Percentiles rank a stretch among this genome's conserved stretches.
phyloP scores from a whole-genome alignment of 1,140 invertebrate genomes.

The Sipha flava region DNA sequence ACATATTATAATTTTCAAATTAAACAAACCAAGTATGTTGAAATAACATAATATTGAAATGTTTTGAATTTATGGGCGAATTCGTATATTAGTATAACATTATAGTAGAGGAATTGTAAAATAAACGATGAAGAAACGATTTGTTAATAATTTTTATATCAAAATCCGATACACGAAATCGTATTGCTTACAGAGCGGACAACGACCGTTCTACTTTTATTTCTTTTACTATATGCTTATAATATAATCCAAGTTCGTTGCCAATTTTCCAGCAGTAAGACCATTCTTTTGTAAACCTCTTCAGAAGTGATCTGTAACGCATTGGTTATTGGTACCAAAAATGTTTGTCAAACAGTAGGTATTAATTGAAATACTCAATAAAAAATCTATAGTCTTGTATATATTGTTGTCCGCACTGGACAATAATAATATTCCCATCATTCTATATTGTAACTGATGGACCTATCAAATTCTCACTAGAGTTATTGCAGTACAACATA shows the following conservation, averaged over 20 bases:
- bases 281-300: not conserved
- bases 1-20: no score
- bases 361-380: constrained; percentile 1
- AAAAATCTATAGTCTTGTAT: not conserved
- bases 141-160: no score
- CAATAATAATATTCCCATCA: not conserved
- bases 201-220: not conserved
- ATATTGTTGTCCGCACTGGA: not conserved
- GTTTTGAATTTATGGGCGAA: no score
- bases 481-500: not conserved
- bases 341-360: not conserved
- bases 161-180: no score
- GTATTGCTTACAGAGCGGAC: no score
- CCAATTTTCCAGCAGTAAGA: not conserved
- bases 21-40: no score
- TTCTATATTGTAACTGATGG: not conserved
- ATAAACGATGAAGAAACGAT: no score
- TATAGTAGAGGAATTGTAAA: no score
- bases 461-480: not conserved
- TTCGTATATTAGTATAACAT: no score
- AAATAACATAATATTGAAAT: no score
- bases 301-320: not conserved
- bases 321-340: not conserved
- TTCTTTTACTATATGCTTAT: not conserved
- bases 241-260: not conserved